A percentile compares a stretch with the other conserved stretches of the same genome.
Evolutionary conservation across 2,113 vertebrate species (phyloP).

Genomic region (Cinclus cinclus): DNA sequence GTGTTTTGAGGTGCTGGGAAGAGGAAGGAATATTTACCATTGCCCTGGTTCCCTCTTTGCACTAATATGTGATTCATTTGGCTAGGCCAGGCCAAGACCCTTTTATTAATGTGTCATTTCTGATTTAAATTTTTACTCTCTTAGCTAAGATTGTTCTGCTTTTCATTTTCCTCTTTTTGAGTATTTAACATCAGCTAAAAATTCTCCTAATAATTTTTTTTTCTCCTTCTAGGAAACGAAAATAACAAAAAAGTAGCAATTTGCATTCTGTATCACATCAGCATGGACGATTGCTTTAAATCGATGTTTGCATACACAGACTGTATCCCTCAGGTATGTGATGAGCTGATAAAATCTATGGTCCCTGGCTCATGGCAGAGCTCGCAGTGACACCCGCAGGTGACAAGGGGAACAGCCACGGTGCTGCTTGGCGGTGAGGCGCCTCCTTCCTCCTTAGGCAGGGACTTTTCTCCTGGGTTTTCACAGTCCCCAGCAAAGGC

Average conservation of each 20-base stretch:
- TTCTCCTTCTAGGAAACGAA: conserved; percentile 83
- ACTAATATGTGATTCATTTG: not conserved
- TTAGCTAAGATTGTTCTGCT: not conserved
- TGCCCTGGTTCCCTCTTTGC: not conserved
- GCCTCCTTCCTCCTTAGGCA: not conserved
- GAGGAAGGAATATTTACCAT: not conserved
- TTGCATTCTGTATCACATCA: conserved; percentile 95
- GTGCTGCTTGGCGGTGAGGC: not conserved
- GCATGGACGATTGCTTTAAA: conserved; percentile 90
- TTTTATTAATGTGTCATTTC: not conserved
- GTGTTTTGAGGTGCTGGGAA: not conserved
- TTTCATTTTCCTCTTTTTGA: not conserved
- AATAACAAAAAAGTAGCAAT: conserved; percentile 90
- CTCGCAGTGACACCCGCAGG: conserved; percentile 45
- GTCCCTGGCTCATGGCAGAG: not conserved
- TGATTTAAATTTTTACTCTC: not conserved
- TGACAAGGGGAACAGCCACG: not conserved
- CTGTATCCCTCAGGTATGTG: conserved; percentile 89
- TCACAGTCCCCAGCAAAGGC: not conserved
- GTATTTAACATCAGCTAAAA: not conserved
- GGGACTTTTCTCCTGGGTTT: not conserved
- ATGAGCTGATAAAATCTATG: not conserved
- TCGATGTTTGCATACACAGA: conserved; percentile 93
- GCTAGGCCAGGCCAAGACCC: not conserved
- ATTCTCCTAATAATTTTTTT: not conserved